Percentiles rank a stretch among this genome's conserved stretches.
These are phyloP conservation scores for Myrmecobius fasciatus DNA, from an alignment of 2,113 vertebrate species.

Conservation along the genomic window DNA sequence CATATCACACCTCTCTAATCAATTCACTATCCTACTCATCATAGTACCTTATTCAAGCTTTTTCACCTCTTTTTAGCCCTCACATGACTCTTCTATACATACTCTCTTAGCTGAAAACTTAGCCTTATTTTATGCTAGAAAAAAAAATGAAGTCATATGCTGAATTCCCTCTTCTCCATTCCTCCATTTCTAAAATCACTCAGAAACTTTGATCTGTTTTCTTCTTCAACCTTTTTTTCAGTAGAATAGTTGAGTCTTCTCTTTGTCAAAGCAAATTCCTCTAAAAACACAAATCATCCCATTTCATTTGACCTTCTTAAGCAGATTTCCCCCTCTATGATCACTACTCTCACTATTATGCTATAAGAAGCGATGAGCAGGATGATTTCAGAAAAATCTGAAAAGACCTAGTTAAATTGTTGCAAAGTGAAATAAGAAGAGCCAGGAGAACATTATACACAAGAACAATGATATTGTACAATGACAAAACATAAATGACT, in stretches of 20 bases:
- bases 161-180: not conserved
- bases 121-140: not conserved
- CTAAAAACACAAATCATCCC: not conserved
- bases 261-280: not conserved
- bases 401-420: not conserved
- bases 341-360: not conserved
- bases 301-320: not conserved
- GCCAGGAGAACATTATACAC: not conserved
- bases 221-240: not conserved
- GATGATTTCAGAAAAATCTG: not conserved
- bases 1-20: not conserved
- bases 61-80: not conserved
- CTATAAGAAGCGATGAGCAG: not conserved
- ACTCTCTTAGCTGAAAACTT: not conserved
- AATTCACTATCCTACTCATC: not conserved
- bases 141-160: not conserved
- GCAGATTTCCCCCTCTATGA: not conserved
- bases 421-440: not conserved
- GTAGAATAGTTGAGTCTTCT: not conserved
- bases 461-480: not conserved
- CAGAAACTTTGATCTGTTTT: not conserved
- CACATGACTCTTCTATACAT: not conserved
- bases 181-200: not conserved
- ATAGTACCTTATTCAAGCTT: not conserved
- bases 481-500: not conserved